A percentile compares a stretch with the other conserved stretches of the same genome.
These are phyloP conservation scores for Campoletis sonorensis DNA, from an alignment of 1,140 invertebrate genomes.

Conservation along the genomic window DNA sequence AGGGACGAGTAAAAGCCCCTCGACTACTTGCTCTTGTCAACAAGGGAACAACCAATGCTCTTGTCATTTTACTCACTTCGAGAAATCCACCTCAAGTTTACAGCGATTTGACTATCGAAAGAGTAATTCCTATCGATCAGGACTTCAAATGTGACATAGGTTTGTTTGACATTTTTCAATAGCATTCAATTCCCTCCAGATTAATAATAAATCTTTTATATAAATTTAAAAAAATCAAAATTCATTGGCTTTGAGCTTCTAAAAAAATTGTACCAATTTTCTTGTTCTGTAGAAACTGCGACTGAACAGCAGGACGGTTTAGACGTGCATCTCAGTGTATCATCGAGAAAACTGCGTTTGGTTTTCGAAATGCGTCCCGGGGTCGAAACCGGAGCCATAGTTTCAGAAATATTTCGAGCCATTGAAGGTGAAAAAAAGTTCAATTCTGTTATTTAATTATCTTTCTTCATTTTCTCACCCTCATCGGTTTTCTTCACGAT, in stretches of 20 bases:
- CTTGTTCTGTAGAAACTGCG: slow-evolving; percentile 75
- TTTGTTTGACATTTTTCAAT: too few relatives aligned
- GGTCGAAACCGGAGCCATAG: slow-evolving; percentile 81
- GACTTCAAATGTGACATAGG: slow-evolving; percentile 87
- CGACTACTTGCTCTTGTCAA: slow-evolving; percentile 83
- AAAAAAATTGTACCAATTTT: not conserved
- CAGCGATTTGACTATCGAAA: slow-evolving; percentile 84
- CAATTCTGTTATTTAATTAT: slow-evolving; percentile 18
- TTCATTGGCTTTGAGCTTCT: too few relatives aligned
- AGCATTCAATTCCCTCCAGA: too few relatives aligned
- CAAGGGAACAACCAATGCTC: slow-evolving; percentile 79
- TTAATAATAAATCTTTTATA: too few relatives aligned
- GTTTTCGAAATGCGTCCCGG: slow-evolving; percentile 82
- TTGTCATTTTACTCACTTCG: slow-evolving; percentile 81
- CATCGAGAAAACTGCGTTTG: slow-evolving; percentile 78
- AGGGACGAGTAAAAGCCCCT: slow-evolving; percentile 77
- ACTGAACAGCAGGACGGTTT: slow-evolving; percentile 74
- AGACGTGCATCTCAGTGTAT: slow-evolving; percentile 80
- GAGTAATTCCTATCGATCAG: slow-evolving; percentile 84
- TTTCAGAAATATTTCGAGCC: slow-evolving; percentile 74
- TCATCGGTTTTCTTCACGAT: slow-evolving; percentile 51
- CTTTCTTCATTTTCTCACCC: not conserved
- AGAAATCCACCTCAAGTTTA: slow-evolving; percentile 81
- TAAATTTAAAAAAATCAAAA: too few relatives aligned
- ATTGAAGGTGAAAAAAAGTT: slow-evolving; percentile 67